Evolutionary conservation across 2,888 invertebrate genomes (phyloP).

Genomic region (Suillia variegata): DNA sequence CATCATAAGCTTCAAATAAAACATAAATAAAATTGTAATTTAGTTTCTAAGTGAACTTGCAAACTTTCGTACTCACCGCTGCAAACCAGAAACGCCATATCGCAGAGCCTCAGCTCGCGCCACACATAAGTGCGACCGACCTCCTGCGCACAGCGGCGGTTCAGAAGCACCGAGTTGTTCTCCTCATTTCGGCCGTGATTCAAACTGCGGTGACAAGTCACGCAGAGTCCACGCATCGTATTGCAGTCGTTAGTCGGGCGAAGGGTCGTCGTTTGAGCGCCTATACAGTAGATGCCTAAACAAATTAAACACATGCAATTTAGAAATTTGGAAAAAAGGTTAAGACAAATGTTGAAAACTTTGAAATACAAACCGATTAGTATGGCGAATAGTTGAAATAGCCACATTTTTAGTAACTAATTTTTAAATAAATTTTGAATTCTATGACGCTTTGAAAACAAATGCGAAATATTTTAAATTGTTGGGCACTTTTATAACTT

Average conservation of each 20-base stretch:
- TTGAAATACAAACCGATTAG: too few relatives aligned
- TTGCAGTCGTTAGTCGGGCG: conserved; percentile 18
- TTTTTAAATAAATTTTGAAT: too few relatives aligned
- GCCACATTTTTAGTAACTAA: too few relatives aligned
- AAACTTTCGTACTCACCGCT: conserved; percentile 23
- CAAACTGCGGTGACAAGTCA: conserved; percentile 2
- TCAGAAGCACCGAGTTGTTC: not conserved
- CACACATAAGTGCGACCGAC: conserved; percentile 19
- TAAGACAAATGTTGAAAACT: not conserved
- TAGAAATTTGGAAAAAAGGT: too few relatives aligned
- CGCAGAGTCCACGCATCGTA: conserved; percentile 20
- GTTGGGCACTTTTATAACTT: too few relatives aligned
- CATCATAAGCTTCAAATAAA: too few relatives aligned
- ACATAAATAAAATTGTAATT: not conserved
- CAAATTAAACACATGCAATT: too few relatives aligned
- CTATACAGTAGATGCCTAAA: not conserved
- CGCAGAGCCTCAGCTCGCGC: conserved; percentile 23
- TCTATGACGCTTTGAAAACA: too few relatives aligned
- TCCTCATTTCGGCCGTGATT: not conserved
- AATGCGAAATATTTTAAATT: too few relatives aligned
- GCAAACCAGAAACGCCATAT: conserved; percentile 29
- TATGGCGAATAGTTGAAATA: too few relatives aligned
- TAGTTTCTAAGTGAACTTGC: not conserved
- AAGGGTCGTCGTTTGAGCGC: not conserved
- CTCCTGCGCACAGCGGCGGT: conserved; percentile 18